Evolutionary conservation across 2,113 vertebrate genomes (phyloP).

Genomic region (Oreochromis tanganicae): DNA sequence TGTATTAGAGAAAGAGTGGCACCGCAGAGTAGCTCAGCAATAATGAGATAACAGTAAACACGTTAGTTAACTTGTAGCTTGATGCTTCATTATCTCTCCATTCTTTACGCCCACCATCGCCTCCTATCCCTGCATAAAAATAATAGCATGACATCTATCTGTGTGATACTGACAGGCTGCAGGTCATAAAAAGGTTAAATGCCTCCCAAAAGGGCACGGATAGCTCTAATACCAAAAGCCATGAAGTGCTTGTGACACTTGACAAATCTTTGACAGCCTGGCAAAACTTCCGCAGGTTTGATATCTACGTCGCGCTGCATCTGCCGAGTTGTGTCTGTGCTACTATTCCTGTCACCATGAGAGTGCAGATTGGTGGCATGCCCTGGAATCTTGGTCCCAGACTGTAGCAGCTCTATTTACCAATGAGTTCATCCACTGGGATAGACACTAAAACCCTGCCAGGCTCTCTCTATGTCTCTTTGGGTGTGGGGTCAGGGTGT

Average conservation of each 20-base stretch:
- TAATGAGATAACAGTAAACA: slow-evolving; percentile 35
- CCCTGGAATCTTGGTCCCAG: slow-evolving; percentile 57
- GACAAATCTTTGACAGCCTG: slow-evolving; percentile 16
- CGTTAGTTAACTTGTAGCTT: background rate
- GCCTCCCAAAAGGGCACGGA: slow-evolving; percentile 21
- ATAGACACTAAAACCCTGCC: slow-evolving; percentile 20
- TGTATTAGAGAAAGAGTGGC: background rate
- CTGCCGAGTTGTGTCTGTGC: slow-evolving; percentile 24
- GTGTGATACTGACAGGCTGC: background rate
- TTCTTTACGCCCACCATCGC: background rate
- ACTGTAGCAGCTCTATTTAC: slow-evolving; percentile 74
- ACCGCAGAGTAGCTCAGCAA: background rate
- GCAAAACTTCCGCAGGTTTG: background rate
- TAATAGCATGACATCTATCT: slow-evolving; percentile 11
- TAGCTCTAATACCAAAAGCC: background rate
- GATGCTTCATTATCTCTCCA: background rate
- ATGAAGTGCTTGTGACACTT: background rate
- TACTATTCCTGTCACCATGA: slow-evolving; percentile 55
- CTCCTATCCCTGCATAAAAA: slow-evolving; percentile 6
- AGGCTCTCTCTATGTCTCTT: background rate
- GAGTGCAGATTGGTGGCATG: slow-evolving; percentile 33
- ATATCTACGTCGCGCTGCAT: background rate
- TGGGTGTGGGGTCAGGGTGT: background rate
- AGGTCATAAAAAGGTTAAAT: slow-evolving; percentile 33
- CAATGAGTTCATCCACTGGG: slow-evolving; percentile 59